Percentiles rank a stretch among this genome's conserved stretches.
phyloP scores from a whole-genome alignment of 2,888 invertebrate genomes.

The Synergus itoensis region DNA sequence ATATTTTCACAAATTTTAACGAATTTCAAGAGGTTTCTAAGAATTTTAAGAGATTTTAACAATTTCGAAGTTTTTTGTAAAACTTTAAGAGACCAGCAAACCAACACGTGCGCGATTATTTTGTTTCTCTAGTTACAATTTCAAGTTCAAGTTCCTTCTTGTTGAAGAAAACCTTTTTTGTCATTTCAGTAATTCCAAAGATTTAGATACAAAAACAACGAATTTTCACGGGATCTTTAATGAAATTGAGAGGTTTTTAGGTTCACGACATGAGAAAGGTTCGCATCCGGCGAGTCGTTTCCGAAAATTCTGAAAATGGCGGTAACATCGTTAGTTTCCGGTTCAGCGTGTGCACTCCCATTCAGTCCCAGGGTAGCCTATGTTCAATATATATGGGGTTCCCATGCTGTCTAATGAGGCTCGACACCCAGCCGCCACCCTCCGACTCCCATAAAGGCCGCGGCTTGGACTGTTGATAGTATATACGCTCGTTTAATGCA shows the following conservation, averaged over 20 bases:
- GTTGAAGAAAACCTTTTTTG: no score
- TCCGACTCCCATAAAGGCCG: constrained; percentile 52
- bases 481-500: constrained; percentile 55
- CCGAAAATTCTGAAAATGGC: constrained; percentile 43
- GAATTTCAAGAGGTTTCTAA: no score
- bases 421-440: constrained; percentile 62
- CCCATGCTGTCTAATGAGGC: constrained; percentile 71
- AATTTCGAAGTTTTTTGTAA: no score
- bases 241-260: background rate
- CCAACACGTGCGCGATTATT: no score
- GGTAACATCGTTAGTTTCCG: constrained; percentile 66
- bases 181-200: background rate
- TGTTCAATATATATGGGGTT: constrained; percentile 59
- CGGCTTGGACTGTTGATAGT: constrained; percentile 54
- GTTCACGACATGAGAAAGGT: constrained; percentile 22
- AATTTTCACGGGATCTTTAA: background rate
- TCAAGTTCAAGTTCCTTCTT: background rate
- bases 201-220: background rate
- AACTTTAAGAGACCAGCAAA: no score
- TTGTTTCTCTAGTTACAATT: no score
- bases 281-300: constrained; percentile 4
- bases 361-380: constrained; percentile 53
- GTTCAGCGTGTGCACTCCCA: constrained; percentile 61
- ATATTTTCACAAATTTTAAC: no score
- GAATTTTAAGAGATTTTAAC: no score